Conservation (phyloP, 64 coral and sea anemone species). For the Platygyra sinensis region DNA sequence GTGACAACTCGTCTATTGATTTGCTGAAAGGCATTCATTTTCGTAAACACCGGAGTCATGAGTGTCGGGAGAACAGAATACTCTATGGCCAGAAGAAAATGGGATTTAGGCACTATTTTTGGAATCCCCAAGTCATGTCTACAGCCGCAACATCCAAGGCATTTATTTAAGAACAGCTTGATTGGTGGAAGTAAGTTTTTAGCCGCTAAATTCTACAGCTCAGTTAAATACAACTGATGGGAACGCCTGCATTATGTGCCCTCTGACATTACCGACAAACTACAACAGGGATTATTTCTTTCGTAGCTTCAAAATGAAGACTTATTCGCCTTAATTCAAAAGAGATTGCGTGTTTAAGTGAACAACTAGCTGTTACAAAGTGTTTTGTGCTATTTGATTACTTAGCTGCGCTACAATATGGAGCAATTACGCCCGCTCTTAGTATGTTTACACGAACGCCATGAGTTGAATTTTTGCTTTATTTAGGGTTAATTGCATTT, state of each 20-base stretch:
- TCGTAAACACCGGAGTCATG: not conserved
- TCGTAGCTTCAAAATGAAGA: not conserved
- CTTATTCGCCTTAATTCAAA: not conserved
- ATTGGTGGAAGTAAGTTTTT: not conserved
- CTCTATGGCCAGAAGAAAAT: not conserved
- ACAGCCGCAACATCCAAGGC: not conserved
- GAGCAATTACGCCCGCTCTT: not conserved
- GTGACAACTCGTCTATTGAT: not conserved
- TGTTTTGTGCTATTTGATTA: not conserved
- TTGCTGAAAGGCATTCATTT: not conserved
- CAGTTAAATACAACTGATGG: not conserved
- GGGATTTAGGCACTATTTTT: slow-evolving; percentile 35
- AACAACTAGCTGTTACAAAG: not conserved
- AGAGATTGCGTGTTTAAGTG: not conserved
- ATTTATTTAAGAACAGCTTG: not conserved
- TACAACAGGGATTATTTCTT: not conserved
- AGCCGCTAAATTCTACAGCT: not conserved
- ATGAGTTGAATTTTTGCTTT: not conserved
- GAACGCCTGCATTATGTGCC: not conserved
- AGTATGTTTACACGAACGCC: not conserved
- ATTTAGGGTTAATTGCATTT: not conserved
- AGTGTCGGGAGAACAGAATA: not conserved
- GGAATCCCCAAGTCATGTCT: slow-evolving; percentile 10
- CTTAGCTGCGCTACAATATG: slow-evolving; percentile 2
- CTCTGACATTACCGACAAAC: not conserved